Evolutionary conservation across 2,888 invertebrate genomes (phyloP), one percentile per base, ranked within the genome.

Genomic region (Lysandra coridon): DNA sequence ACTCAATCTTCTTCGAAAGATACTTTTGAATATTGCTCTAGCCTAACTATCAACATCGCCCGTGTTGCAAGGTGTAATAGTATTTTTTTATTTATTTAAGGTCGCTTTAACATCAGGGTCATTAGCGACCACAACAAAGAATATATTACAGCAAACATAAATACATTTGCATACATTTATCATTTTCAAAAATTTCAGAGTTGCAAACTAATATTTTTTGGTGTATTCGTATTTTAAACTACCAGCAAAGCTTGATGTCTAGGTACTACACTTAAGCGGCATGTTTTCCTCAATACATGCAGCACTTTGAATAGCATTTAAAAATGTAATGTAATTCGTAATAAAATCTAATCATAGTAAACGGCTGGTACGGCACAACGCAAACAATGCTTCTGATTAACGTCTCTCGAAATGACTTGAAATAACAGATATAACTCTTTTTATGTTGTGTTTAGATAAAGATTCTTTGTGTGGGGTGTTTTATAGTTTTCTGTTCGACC

Each of bases 401-500:
- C 90, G 91, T 89, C 90, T 92, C 88, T 91, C 88, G 90, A 93
- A 93, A 93, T 94, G 93, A 94, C 90, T 92, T 92, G 88, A 91
- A 92, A 92, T 91, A 94, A 93, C 94, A 94, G 91, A 89, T 91
- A 92, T 92, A 93, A 92, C 90, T 86, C 86, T 88, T 92, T 91
- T 93, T 90, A 93, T 88, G 91, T 92, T 93, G 90, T 93, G 93
- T 93, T 93, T 93, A 93, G 92, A 90, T 92, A 92, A 93, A 92
- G 93, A 93, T 93, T 93, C 93, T 93, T 93, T 93, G 93, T 93
- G 93, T 93, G 92, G 88, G 91, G 92, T 89, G 92, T 94, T 94
- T 94, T 93, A 94, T 90, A 90, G 94, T 92, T 94, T 94, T 93
- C 92, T 92, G 94, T 93, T 94, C 92, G 90, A 92, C 92, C 93